Evolutionary conservation across 2,797 vertebrate species (phyloP).

Genomic region (Sebastes iracundus): DNA sequence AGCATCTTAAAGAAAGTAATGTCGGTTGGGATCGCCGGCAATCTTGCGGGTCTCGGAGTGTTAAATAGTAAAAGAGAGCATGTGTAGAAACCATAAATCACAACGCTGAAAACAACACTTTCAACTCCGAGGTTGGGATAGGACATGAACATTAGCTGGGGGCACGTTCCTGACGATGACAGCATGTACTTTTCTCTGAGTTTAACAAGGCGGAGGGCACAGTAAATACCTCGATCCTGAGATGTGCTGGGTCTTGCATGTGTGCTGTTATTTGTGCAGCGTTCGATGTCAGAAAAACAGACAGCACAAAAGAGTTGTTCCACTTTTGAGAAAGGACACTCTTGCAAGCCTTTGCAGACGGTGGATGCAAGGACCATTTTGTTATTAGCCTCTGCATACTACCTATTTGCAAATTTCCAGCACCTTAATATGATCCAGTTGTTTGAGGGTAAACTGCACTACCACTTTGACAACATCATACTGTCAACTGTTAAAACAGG

Average conservation of each 20-base stretch:
- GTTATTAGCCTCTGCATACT: background rate
- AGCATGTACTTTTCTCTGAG: constrained; percentile 10
- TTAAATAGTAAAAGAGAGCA: background rate
- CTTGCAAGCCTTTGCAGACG: background rate
- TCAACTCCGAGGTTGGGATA: background rate
- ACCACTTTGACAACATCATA: background rate
- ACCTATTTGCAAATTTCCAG: constrained; percentile 5
- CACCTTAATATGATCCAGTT: constrained; percentile 36
- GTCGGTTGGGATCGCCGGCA: background rate
- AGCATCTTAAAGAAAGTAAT: background rate
- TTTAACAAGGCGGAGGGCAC: constrained; percentile 14
- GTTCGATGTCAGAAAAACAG: background rate
- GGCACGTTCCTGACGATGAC: constrained; percentile 26
- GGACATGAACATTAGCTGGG: constrained; percentile 17
- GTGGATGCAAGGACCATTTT: background rate
- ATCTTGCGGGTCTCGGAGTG: no score
- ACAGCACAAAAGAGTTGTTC: background rate
- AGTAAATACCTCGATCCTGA: constrained; percentile 19
- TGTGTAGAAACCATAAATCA: constrained; percentile 13
- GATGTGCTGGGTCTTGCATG: constrained; percentile 31
- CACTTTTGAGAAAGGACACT: background rate
- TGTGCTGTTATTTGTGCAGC: background rate
- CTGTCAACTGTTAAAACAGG: background rate
- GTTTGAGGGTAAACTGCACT: background rate
- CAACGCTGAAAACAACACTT: background rate